A percentile compares a stretch with the other conserved stretches of the same genome.
Conservation (phyloP, 1,140 invertebrate species). For the Panulirus ornatus region DNA sequence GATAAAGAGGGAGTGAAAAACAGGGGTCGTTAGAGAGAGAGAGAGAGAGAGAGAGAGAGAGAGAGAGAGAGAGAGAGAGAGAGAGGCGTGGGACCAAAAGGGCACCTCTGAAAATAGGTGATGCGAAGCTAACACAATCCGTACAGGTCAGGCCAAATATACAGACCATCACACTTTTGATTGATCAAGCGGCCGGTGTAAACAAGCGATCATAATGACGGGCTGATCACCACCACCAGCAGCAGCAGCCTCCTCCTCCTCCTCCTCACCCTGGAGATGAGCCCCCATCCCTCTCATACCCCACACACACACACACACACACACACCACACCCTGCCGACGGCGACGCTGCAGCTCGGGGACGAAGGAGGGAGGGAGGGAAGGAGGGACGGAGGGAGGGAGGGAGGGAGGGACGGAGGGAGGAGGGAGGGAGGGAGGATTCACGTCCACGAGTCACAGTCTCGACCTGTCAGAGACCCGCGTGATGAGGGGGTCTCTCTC, state of each 20-base stretch:
- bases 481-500: no score
- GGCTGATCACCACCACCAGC: not conserved
- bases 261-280: not conserved
- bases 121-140: not conserved
- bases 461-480: no score
- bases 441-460: no score
- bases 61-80: not conserved
- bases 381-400: no score
- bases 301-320: constrained; percentile 27
- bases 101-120: not conserved
- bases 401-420: no score
- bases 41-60: not conserved
- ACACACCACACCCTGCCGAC: constrained; percentile 31
- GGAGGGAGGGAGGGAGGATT: no score
- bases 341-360: no score
- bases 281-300: not conserved
- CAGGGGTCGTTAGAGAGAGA: not conserved
- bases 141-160: not conserved
- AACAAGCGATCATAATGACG: constrained; percentile 19
- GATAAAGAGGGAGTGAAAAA: not conserved
- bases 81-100: not conserved
- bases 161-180: constrained; percentile 30
- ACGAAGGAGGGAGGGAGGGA: no score
- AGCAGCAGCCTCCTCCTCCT: not conserved
- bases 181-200: constrained; percentile 37